These are phyloP conservation scores for Larimichthys polyactis DNA, from an alignment of 2,113 vertebrate genomes.

Conservation along the genomic window DNA sequence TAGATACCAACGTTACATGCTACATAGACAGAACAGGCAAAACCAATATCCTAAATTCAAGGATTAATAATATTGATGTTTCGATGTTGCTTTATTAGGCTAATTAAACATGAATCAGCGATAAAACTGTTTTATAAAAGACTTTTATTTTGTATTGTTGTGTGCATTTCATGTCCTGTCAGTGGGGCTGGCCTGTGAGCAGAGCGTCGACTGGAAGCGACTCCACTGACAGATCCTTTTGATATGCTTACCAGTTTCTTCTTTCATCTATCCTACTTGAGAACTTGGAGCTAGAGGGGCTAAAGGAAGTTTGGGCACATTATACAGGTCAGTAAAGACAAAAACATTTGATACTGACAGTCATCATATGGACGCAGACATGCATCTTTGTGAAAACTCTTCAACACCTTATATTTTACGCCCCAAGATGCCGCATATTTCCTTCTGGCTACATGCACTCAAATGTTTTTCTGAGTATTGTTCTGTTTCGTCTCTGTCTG, in stretches of 20 bases:
- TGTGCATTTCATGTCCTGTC: no score
- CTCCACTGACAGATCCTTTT: no score
- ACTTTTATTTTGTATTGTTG: no score
- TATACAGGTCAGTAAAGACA: neutral
- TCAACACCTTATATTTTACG: constrained; percentile 7
- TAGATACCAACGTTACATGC: no score
- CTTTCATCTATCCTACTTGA: constrained; percentile 17
- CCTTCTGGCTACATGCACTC: neutral
- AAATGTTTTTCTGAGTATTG: constrained; percentile 3
- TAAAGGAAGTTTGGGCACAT: neutral
- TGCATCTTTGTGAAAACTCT: neutral
- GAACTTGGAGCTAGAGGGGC: neutral
- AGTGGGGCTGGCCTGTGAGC: no score
- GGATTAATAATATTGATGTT: no score
- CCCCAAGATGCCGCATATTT: neutral
- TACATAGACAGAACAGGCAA: no score
- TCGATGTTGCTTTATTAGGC: no score
- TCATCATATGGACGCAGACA: neutral
- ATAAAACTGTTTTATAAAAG: no score
- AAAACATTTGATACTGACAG: neutral
- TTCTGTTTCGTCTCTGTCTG: constrained; percentile 21
- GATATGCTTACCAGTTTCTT: neutral
- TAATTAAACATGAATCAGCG: no score
- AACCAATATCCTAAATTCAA: no score
- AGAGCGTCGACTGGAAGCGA: no score